A percentile compares a stretch with the other conserved stretches of the same genome.
Conservation (phyloP, 2,797 vertebrate species). For the Schizopygopsis pylzovi region DNA sequence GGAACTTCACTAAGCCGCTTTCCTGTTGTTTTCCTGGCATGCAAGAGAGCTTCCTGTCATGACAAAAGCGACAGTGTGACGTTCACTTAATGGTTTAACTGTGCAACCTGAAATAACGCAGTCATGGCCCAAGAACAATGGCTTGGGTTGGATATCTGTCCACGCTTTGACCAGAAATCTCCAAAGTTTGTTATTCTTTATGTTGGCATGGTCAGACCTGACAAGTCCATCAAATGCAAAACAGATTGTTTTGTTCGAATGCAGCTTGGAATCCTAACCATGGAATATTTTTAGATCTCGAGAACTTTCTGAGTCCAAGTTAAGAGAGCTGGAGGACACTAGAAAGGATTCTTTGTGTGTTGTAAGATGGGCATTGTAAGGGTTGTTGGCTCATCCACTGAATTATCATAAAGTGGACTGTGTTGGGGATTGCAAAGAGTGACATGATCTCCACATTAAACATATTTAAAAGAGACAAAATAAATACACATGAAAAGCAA, state of each 20-base stretch:
- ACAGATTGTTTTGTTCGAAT: conserved; percentile 4
- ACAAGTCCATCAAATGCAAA: conserved; percentile 22
- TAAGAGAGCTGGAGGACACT: conserved; percentile 1
- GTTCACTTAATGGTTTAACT: conserved; percentile 54
- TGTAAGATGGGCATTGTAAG: conserved; percentile 51
- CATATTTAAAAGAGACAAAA: neutral
- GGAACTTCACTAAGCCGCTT: conserved; percentile 62
- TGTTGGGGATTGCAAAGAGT: conserved; percentile 18
- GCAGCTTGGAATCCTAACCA: conserved; percentile 19
- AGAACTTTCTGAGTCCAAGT: conserved; percentile 19
- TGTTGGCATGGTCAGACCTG: neutral
- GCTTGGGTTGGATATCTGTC: conserved; percentile 20
- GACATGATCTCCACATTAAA: conserved; percentile 12
- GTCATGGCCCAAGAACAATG: conserved; percentile 50
- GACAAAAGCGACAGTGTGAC: conserved; percentile 66
- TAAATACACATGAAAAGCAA: neutral
- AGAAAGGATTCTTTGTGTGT: conserved; percentile 55
- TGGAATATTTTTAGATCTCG: conserved; percentile 26
- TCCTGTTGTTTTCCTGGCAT: conserved; percentile 84
- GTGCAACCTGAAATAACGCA: conserved; percentile 67
- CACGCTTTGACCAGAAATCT: conserved; percentile 53
- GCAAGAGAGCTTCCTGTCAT: conserved; percentile 73
- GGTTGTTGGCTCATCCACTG: conserved; percentile 42
- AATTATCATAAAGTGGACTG: conserved; percentile 49
- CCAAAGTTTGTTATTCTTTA: conserved; percentile 23